Evolutionary conservation across 2,113 vertebrate genomes (phyloP).

Genomic region (Saccopteryx leptura): DNA sequence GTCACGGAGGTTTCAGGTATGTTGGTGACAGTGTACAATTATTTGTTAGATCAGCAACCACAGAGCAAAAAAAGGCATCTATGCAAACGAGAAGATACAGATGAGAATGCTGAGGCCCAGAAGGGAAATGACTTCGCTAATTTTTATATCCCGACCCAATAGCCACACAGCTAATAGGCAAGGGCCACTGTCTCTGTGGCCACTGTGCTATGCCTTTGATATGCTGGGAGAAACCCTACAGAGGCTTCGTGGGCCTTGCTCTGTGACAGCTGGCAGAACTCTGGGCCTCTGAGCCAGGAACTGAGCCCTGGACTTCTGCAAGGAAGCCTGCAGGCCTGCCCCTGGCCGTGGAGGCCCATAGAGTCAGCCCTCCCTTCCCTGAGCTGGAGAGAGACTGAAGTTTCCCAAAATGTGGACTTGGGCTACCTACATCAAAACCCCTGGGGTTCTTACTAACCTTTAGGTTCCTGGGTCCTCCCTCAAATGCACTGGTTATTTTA

Average conservation of each 20-base stretch:
- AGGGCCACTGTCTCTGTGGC: no score
- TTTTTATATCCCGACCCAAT: neutral
- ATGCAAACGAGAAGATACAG: neutral
- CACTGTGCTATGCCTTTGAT: rapidly evolving
- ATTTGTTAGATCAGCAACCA: neutral
- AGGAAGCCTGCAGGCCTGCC: neutral
- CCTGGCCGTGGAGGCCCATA: neutral
- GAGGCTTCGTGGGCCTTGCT: neutral
- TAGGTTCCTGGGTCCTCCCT: neutral
- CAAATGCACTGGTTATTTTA: neutral
- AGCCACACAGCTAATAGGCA: neutral
- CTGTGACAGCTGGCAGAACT: no score
- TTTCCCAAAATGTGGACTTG: neutral
- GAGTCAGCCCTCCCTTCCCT: neutral
- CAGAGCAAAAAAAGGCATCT: neutral
- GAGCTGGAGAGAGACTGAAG: neutral
- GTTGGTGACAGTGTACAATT: neutral
- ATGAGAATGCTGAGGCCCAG: neutral
- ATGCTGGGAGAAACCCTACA: neutral
- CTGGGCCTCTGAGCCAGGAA: neutral
- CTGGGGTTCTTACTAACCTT: neutral
- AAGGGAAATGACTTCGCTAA: neutral
- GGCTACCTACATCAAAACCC: neutral
- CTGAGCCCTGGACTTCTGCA: neutral
- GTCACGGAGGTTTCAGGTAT: rapidly evolving